Conservation (phyloP, 1,140 invertebrate species). For the Aphis craccivora region DNA sequence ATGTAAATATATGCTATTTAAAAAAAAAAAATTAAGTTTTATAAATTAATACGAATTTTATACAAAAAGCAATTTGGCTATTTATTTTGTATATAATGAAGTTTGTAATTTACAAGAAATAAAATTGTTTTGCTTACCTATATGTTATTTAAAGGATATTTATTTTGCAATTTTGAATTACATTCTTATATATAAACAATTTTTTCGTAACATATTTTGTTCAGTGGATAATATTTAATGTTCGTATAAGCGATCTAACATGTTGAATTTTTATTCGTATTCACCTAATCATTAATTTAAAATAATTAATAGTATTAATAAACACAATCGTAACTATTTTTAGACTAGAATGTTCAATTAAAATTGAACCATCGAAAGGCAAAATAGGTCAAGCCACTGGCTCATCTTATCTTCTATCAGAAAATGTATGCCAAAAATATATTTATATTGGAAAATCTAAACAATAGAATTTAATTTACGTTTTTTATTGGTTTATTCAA, state of each 20-base stretch:
- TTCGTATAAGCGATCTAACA: background rate
- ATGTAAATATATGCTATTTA: background rate
- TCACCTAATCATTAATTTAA: background rate
- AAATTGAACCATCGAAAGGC: background rate
- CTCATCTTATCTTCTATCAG: background rate
- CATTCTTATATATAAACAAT: background rate
- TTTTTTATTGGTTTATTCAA: background rate
- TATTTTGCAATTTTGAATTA: background rate
- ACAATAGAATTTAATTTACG: background rate
- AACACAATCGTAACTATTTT: background rate
- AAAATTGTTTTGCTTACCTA: background rate
- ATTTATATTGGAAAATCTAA: constrained; percentile 10
- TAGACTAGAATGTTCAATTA: background rate
- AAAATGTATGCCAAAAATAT: background rate
- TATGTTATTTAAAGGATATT: background rate
- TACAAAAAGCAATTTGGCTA: background rate
- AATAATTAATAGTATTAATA: background rate
- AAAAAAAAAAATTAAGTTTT: background rate
- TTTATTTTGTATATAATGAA: background rate
- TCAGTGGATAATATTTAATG: background rate
- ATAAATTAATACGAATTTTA: background rate
- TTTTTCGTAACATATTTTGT: background rate
- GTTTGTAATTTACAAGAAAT: background rate
- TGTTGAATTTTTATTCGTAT: background rate
- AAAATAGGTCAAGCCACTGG: background rate